These are phyloP conservation scores for Scolopax rusticola DNA, from an alignment of 2,797 vertebrate genomes.

Conservation along the genomic window DNA sequence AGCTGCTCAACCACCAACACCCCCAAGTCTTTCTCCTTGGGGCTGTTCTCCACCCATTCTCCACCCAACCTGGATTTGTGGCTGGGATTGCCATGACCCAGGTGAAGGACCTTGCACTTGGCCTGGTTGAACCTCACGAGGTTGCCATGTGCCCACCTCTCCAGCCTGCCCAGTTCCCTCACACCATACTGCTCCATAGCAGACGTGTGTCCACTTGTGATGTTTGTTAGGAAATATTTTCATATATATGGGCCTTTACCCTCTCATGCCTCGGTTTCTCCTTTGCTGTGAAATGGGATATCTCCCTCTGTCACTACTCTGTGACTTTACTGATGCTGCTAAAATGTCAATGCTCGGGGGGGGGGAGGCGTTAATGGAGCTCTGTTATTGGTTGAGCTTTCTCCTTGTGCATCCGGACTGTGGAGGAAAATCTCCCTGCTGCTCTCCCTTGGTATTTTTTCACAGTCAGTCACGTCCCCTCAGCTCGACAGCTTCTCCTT, in stretches of 20 bases:
- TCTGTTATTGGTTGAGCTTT: neutral
- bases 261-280: neutral
- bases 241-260: fast-evolving
- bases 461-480: neutral
- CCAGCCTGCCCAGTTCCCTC: neutral
- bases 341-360: fast-evolving
- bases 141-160: neutral
- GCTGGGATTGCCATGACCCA: neutral
- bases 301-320: neutral
- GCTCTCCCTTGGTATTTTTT: neutral
- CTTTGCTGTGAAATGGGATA: neutral
- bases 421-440: neutral
- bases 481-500: neutral
- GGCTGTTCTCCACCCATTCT: neutral
- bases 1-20: neutral
- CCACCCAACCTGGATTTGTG: neutral
- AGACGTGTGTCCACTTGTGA: neutral
- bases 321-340: neutral
- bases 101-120: neutral
- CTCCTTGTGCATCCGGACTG: neutral
- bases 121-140: neutral
- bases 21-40: neutral
- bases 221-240: neutral
- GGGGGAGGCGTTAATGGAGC: neutral
- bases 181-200: neutral